phyloP scores from a whole-genome alignment of 2,113 vertebrate species.

The Eulemur rufifrons region DNA sequence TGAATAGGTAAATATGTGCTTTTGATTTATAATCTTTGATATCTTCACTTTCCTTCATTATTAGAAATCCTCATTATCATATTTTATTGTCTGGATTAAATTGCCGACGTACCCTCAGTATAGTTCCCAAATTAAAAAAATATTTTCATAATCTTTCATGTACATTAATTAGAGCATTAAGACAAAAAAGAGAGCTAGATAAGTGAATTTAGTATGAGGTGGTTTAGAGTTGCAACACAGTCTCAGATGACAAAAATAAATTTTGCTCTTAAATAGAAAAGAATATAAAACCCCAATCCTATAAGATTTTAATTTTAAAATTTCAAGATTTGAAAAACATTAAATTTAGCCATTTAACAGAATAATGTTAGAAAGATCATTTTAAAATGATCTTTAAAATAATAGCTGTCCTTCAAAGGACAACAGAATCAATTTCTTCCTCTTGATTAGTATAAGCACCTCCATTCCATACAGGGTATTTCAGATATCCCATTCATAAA shows the following conservation, averaged over 20 bases:
- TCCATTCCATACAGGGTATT: background rate
- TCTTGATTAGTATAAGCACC: background rate
- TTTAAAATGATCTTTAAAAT: slow-evolving; percentile 31
- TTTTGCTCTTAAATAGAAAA: slow-evolving; percentile 31
- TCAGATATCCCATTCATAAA: background rate
- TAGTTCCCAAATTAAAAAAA: slow-evolving; percentile 4
- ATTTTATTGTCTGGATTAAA: slow-evolving; percentile 23
- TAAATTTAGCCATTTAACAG: slow-evolving; percentile 26
- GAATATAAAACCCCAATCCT: background rate
- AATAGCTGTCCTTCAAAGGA: background rate
- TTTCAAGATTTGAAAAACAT: slow-evolving; percentile 40
- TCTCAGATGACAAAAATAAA: slow-evolving; percentile 58
- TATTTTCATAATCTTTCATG: slow-evolving; percentile 26
- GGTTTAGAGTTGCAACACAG: slow-evolving; percentile 22
- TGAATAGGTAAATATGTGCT: background rate
- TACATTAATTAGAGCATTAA: slow-evolving; percentile 17
- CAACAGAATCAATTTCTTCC: slow-evolving; percentile 7
- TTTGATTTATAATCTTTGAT: slow-evolving; percentile 12
- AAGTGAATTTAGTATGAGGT: slow-evolving; percentile 35
- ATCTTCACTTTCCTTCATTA: slow-evolving; percentile 30
- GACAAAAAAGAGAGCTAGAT: slow-evolving; percentile 9
- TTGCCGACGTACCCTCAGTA: background rate
- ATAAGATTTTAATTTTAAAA: slow-evolving; percentile 38
- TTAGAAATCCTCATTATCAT: background rate
- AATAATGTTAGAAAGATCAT: slow-evolving; percentile 23